A percentile compares a stretch with the other conserved stretches of the same genome.
These are phyloP conservation scores for Sinocyclocheilus grahami DNA, from an alignment of 2,113 vertebrate species.

Conservation along the genomic window DNA sequence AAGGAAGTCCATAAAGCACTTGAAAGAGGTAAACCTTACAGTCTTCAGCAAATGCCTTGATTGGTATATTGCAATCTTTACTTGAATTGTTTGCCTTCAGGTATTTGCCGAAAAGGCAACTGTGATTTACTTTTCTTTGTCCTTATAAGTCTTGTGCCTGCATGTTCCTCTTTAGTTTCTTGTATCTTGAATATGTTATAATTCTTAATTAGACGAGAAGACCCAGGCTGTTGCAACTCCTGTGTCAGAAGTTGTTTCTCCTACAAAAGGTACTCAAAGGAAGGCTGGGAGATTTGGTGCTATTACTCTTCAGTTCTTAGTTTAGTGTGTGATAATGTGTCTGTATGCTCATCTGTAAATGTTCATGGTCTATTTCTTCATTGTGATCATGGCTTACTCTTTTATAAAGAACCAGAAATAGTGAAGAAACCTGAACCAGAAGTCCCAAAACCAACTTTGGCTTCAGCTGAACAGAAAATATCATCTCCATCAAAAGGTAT, in stretches of 20 bases:
- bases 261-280: constrained; percentile 70
- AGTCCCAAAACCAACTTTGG: constrained; percentile 41
- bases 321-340: neutral
- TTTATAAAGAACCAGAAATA: constrained; percentile 50
- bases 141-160: neutral
- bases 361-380: constrained; percentile 12
- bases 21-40: constrained; percentile 63
- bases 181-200: constrained; percentile 33
- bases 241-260: constrained; percentile 70
- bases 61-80: constrained; percentile 39
- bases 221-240: constrained; percentile 35
- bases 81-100: constrained; percentile 5
- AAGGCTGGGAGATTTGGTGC: constrained; percentile 11
- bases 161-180: constrained; percentile 30
- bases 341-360: constrained; percentile 10
- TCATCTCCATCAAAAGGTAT: constrained; percentile 64
- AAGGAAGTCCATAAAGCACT: constrained; percentile 49
- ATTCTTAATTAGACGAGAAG: constrained; percentile 26
- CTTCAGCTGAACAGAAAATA: constrained; percentile 25
- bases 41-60: constrained; percentile 29
- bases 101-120: constrained; percentile 47
- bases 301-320: constrained; percentile 12
- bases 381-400: constrained; percentile 47
- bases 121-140: constrained; percentile 15
- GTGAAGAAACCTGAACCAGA: constrained; percentile 47